Evolutionary conservation across 1,140 invertebrate genomes (phyloP).

Genomic region (Drosophila truncata): DNA sequence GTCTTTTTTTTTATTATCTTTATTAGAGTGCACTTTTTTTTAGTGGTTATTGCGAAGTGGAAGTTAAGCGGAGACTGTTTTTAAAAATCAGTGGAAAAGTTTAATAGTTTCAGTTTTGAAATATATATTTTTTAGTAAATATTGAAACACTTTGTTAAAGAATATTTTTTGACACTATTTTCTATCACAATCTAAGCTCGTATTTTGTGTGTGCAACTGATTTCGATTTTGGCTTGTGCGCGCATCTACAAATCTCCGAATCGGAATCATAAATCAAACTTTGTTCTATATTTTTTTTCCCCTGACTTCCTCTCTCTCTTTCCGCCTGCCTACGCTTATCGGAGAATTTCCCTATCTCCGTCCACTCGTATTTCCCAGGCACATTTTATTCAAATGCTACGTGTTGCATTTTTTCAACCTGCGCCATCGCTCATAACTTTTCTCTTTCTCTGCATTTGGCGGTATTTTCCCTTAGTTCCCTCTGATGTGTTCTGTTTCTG

Average conservation of each 20-base stretch:
- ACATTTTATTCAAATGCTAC: slow-evolving; percentile 68
- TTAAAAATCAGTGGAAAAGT: slow-evolving; percentile 21
- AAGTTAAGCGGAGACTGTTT: slow-evolving; percentile 11
- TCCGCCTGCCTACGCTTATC: slow-evolving; percentile 11
- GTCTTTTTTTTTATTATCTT: slow-evolving; percentile 43
- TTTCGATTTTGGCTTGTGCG: slow-evolving; percentile 26
- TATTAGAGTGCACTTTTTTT: slow-evolving; percentile 35
- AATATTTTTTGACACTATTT: slow-evolving; percentile 1
- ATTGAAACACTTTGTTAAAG: not conserved
- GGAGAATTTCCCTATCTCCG: not conserved
- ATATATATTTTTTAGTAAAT: not conserved
- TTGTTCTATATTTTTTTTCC: slow-evolving; percentile 50
- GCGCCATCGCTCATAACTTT: slow-evolving; percentile 61
- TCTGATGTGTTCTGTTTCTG: slow-evolving; percentile 7
- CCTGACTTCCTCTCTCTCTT: slow-evolving; percentile 2
- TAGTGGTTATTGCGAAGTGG: not conserved
- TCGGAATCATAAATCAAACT: slow-evolving; percentile 70
- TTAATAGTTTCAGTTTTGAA: not conserved
- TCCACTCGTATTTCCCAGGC: slow-evolving; percentile 15
- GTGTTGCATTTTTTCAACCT: slow-evolving; percentile 67
- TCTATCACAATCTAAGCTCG: slow-evolving; percentile 1
- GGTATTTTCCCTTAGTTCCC: not conserved
- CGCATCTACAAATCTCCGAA: slow-evolving; percentile 45
- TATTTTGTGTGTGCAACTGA: slow-evolving; percentile 5
- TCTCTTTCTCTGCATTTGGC: slow-evolving; percentile 3